Evolutionary conservation across 2,797 vertebrate species (phyloP), one percentile per base, ranked within the genome.

Genomic region (Gastrophryne carolinensis): DNA sequence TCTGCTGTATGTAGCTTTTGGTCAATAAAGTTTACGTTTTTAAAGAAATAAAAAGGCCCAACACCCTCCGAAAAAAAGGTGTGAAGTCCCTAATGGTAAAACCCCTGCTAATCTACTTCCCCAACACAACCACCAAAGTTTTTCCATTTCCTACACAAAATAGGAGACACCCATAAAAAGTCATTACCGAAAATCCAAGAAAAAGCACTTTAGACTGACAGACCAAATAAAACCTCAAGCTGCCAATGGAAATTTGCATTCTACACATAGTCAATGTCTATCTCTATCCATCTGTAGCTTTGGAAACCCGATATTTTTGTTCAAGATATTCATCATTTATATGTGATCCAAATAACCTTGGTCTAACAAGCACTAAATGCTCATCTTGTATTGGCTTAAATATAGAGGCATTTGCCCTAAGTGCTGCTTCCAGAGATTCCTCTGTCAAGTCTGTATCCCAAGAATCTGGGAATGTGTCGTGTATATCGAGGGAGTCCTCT

Each of bases 371-470:
- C 13, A 72, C 75, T 52, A 72, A 57, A 29, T 78, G 75, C 19
- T 78, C 75, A 52, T 58, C 54, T 17, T 72, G 68, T 50, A 71
- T 78, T 58, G 67, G 75, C 27, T 65, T 78, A 44, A 72, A 78
- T 37, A 52, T 34, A 32, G 68, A 7, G 21, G 66, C 23, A 49
- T 27, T 71, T 9, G 74, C 74, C 29, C 67, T 41, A 49, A 77
- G 32, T 52, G 60, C 75, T 15, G 75, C 62, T 64, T 65, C 60
- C 50, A 71, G 17, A 5, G 75, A 78, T 12, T 71, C 60, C 34
- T 78, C 75, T 2, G 65, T 78, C 39, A 78, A 58, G 32, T 23
- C 57, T 37, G 21, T 21, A 12, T 75, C 52, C 63, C 67, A 78
- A 32, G 68, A 50, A 29, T 65, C 65, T 30, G 7, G 29, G 66